phyloP scores from a whole-genome alignment of 2,888 invertebrate genomes.

The Sisyra terminalis region DNA sequence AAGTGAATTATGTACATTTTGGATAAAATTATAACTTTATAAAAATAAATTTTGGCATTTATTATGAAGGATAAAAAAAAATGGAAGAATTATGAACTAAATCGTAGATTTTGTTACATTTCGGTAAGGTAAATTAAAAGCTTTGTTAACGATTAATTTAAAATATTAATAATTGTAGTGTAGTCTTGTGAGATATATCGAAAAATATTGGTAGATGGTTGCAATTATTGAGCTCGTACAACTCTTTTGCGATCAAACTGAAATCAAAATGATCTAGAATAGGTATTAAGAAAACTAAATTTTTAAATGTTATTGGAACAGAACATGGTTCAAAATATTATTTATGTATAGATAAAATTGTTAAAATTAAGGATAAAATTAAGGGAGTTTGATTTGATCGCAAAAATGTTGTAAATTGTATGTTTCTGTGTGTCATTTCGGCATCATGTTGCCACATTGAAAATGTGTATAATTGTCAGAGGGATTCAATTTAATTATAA shows the following conservation, averaged over 20 bases:
- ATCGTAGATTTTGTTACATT: conserved; percentile 9
- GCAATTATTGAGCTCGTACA: conserved; percentile 3
- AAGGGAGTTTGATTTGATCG: neutral
- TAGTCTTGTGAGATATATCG: conserved; percentile 9
- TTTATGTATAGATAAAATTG: neutral
- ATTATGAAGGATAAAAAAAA: conserved; percentile 5
- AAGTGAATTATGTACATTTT: conserved; percentile 9
- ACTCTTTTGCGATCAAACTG: too few relatives aligned
- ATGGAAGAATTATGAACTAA: conserved; percentile 6
- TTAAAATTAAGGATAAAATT: too few relatives aligned
- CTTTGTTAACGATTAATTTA: conserved; percentile 9
- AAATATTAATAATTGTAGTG: conserved; percentile 8
- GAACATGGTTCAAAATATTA: neutral
- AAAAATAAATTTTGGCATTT: conserved; percentile 8
- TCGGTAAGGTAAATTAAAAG: conserved; percentile 8
- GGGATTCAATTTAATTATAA: neutral
- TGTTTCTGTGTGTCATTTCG: conserved; percentile 9
- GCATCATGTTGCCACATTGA: conserved; percentile 6
- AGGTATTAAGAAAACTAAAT: neutral
- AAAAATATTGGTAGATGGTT: conserved; percentile 7
- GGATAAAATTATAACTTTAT: conserved; percentile 9
- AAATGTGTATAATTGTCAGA: conserved; percentile 8
- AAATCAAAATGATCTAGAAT: neutral
- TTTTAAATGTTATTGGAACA: conserved; percentile 1
- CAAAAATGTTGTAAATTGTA: conserved; percentile 3